These are phyloP conservation scores for Cherax quadricarinatus DNA, from an alignment of 1,140 invertebrate species.

Conservation along the genomic window DNA sequence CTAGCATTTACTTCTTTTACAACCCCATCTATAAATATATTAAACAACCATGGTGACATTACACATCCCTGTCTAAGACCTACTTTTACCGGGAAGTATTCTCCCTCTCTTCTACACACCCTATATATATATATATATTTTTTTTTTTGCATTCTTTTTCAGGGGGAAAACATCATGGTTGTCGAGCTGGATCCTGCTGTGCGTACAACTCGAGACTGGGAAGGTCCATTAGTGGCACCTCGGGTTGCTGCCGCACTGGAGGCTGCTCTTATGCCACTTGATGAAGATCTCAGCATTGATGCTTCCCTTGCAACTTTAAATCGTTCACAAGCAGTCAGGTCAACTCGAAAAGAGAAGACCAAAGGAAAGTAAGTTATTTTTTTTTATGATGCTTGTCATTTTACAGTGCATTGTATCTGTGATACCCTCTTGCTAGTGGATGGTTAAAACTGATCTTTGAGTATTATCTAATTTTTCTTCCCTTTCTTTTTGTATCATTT, in stretches of 20 bases:
- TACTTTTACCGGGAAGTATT: too few relatives aligned
- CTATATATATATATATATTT: too few relatives aligned
- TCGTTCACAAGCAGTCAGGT: slow-evolving; percentile 46
- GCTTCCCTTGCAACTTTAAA: slow-evolving; percentile 58
- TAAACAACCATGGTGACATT: too few relatives aligned
- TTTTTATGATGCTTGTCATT: not conserved
- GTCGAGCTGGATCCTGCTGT: slow-evolving; percentile 88
- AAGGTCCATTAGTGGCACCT: slow-evolving; percentile 84
- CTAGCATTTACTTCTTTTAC: too few relatives aligned
- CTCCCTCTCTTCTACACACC: too few relatives aligned
- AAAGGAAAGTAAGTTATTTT: slow-evolving; percentile 58
- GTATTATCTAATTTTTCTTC: slow-evolving; percentile 4
- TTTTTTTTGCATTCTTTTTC: not conserved
- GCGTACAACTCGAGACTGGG: slow-evolving; percentile 88
- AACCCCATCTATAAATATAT: too few relatives aligned
- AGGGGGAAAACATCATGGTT: slow-evolving; percentile 89
- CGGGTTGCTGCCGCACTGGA: slow-evolving; percentile 86
- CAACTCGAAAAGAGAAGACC: slow-evolving; percentile 51
- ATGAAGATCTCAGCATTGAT: slow-evolving; percentile 66
- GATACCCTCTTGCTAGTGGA: not conserved
- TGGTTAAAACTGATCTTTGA: not conserved
- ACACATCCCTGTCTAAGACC: too few relatives aligned
- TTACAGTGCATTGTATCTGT: not conserved
- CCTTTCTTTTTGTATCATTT: not conserved
- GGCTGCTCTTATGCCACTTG: slow-evolving; percentile 78